Evolutionary conservation across 2,888 invertebrate species (phyloP).

Genomic region (Epinotia bilunana): DNA sequence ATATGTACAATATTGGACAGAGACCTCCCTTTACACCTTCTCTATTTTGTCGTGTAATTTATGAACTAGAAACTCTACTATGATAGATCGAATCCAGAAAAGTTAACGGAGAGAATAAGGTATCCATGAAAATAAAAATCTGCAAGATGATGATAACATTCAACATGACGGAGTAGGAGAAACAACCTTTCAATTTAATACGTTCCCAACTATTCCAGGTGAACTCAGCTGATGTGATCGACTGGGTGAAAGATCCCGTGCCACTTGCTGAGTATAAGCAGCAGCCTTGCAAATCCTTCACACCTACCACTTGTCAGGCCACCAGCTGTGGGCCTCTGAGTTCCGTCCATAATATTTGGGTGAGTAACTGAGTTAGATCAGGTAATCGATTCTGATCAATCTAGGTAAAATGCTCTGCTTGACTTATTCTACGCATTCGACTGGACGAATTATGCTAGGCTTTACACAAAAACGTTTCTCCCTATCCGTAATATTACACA

Average conservation of each 20-base stretch:
- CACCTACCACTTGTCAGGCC: constrained; percentile 46
- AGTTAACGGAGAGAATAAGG: background rate
- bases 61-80: too few species aligned
- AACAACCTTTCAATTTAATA: background rate
- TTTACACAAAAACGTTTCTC: too few species aligned
- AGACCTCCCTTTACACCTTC: background rate
- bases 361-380: constrained; percentile 52
- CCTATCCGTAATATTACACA: too few species aligned
- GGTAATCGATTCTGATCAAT: too few species aligned
- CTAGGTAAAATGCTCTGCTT: too few species aligned
- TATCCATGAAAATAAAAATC: too few species aligned
- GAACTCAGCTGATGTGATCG: constrained; percentile 72
- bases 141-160: too few species aligned
- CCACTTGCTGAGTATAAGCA: constrained; percentile 62
- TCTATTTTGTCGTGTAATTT: background rate
- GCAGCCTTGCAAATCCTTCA: constrained; percentile 50
- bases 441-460: too few species aligned
- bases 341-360: constrained; percentile 52
- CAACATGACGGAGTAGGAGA: background rate
- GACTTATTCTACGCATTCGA: too few species aligned
- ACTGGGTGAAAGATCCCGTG: constrained; percentile 82
- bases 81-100: background rate
- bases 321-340: constrained; percentile 55
- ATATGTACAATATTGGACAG: background rate
- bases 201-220: constrained; percentile 59